Percentiles rank a stretch among this genome's conserved stretches.
These are phyloP conservation scores for Ctenochaetus hawaiiensis DNA, from an alignment of 2,797 vertebrate genomes.

Conservation along the genomic window DNA sequence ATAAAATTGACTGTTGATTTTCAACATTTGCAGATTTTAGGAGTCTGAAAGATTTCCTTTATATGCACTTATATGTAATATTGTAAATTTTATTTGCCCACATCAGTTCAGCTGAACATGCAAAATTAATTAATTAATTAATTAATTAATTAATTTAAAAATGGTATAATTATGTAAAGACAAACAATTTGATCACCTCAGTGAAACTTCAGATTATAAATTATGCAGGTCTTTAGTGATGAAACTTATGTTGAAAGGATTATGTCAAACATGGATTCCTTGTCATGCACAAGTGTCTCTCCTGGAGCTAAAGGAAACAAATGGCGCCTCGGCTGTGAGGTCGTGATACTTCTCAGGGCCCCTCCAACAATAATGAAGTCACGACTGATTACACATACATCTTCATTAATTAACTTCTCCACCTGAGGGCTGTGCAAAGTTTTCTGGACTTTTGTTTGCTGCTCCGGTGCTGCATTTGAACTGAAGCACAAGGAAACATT, in stretches of 20 bases:
- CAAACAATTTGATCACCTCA: too few species aligned
- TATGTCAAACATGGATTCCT: conserved; percentile 20
- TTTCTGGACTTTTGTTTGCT: background rate
- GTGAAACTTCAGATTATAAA: too few species aligned
- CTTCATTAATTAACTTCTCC: conserved; percentile 25
- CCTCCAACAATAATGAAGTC: conserved; percentile 44
- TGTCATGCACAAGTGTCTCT: conserved; percentile 41
- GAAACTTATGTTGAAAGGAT: background rate
- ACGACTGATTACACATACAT: conserved; percentile 18
- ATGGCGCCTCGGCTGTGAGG: conserved; percentile 30
- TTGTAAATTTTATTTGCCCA: background rate
- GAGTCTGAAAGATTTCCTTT: background rate
- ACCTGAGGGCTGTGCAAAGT: background rate
- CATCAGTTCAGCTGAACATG: background rate
- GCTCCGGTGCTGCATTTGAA: background rate
- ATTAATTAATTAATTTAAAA: too few species aligned
- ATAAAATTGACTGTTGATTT: background rate
- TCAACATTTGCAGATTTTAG: background rate
- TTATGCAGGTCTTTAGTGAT: background rate
- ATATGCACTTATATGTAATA: background rate
- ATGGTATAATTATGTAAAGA: too few species aligned
- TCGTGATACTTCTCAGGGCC: conserved; percentile 21
- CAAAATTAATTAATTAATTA: too few species aligned
- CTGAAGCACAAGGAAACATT: background rate
- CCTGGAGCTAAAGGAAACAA: conserved; percentile 17